Base-by-base conservation (phyloP, 1,140 invertebrate species). In the Eulimnadia texana region DNA sequence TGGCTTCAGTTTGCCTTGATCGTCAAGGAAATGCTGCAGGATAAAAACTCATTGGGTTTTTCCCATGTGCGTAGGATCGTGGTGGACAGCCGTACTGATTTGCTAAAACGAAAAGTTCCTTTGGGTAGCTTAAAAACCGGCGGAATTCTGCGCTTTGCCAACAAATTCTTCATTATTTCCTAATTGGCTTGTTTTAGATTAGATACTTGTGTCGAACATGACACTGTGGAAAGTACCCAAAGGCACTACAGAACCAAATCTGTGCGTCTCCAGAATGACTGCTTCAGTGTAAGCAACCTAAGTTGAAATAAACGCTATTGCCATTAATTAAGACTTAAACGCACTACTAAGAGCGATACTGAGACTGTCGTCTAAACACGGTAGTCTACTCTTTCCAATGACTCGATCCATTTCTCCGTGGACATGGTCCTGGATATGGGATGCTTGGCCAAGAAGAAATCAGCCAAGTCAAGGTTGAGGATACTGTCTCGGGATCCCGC, bases 401-500 rank as follows among this genome's bases (percentile, higher is more conserved):
- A 93, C 84, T 58, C 80, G 72, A 66, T 94, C 89, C 19, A 97
- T 73, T 72, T 98, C 93, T 51, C 90, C 83, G 73, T 91, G 88
- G 0, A 96, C 85, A 6, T 80, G 80, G 22, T 75, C 77, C 70
- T 92, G 89, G 0, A 87, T 80, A 53, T 91, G 0, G 90, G 90
- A 71, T 96, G 80, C 66, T 88, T 82, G 6, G 93, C 71, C 82
- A 95, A 88, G 68, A 89, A 85, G 0, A 78, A 28, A 94, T 79
- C 49, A 89, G 81, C 90, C 92, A 96, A 52, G 89, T 78, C 1
- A 96, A 70, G 0, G 91, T 89, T 0, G 85, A 92, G 65, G 93
- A 92, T 22, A 93, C 90, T 0, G 92, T 96, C 74, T 96, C 93
- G n/a, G 81, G 93, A 90, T 6, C 92, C 92, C 63, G 90, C 91